Conservation (phyloP, 2,113 vertebrate genomes). For the Rhynchomys soricoides region DNA sequence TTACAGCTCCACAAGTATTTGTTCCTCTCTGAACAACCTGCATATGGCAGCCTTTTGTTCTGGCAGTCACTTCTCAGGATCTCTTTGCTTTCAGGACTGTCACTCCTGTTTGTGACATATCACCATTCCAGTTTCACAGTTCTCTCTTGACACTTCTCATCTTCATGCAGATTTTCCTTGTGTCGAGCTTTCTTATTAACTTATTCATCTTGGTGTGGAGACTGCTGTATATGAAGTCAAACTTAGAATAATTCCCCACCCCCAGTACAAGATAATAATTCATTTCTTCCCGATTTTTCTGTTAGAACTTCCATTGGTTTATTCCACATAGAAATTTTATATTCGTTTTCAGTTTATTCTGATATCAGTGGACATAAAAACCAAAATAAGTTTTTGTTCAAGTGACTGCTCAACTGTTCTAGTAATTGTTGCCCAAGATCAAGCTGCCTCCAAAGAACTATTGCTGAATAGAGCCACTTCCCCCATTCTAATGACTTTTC, state of each 20-base stretch:
- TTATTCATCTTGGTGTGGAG: not conserved
- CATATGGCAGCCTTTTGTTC: not conserved
- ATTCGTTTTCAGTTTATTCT: not conserved
- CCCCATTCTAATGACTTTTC: too few species aligned
- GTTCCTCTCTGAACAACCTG: not conserved
- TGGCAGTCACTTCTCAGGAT: not conserved
- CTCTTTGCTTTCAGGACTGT: not conserved
- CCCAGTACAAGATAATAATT: not conserved
- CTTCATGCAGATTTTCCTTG: not conserved
- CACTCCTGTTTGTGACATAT: too few species aligned
- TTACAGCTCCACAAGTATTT: not conserved
- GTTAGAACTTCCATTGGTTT: not conserved
- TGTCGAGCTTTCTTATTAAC: not conserved
- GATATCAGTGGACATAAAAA: not conserved
- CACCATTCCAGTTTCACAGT: not conserved
- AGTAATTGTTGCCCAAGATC: not conserved
- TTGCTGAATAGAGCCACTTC: too few species aligned
- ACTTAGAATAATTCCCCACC: not conserved
- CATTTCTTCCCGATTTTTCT: not conserved
- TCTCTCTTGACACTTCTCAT: not conserved
- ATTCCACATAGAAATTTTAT: slow-evolving; percentile 2
- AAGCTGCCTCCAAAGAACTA: too few species aligned
- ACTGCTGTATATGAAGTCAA: not conserved
- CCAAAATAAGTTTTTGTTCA: slow-evolving; percentile 8
- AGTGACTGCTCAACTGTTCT: not conserved